Base-by-base conservation (phyloP, 1,140 invertebrate species). In the Mylabris phalerata region DNA sequence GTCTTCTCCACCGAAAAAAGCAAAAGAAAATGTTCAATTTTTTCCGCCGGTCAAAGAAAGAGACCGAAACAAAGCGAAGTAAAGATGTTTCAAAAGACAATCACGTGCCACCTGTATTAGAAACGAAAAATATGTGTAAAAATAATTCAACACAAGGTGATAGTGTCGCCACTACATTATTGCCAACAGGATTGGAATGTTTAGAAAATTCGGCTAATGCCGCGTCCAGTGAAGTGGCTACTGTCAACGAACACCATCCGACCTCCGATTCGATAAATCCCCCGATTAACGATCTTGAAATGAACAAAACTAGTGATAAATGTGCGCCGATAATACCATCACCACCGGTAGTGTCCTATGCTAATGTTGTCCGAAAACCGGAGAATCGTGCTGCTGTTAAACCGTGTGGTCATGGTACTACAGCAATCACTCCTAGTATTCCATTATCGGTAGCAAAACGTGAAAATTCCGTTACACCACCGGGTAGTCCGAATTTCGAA, bases 351-450 rank as follows among this genome's bases (percentile, higher is more conserved):
- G 9, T 32, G 32, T 25, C 58, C 27, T 63, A 61, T 40, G 55
- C 56, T 13, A 41, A 46, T 11, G 48, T 52, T 6, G 9, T 60
- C 9, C 62, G 57, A 47, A 52, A 42, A 32, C 44, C 51, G 4
- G 59, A 66, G 45, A 45, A 25, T 24, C 24, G 59, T 54, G 50
- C 55, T 40, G 19, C 43, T 38, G 70, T 72, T 0, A 73, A 73
- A 52, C 71, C 72, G 2, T 72, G 71, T 42, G 69, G 71, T 27
- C 71, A 73, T 55, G 71, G 70, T n/a, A 73, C 71, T 11, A 60
- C 68, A 5, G 71, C 68, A 0, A 67, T 72, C 39, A 60, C 67
- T 26, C 70, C 71, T 6, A 59, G 67, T 39, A 60, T 67, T 6
- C 70, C 69, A 10, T 11, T 62, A 7, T 40, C 43, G 6, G 45